Evolutionary conservation across 2,888 invertebrate genomes (phyloP), one percentile per base, ranked within the genome.

Genomic region (Catocala fraxini): DNA sequence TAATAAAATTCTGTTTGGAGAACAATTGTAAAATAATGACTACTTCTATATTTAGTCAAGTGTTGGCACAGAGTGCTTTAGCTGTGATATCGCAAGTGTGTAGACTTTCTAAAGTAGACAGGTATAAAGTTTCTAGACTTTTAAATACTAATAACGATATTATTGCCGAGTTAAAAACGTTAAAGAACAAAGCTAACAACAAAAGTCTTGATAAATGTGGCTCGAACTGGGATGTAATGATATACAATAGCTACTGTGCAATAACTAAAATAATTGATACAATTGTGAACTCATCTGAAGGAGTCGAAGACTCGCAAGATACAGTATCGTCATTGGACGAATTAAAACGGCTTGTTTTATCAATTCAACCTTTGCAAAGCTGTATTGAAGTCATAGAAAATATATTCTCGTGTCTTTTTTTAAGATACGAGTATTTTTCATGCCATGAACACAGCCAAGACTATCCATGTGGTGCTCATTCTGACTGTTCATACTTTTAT

Each of bases 371-470:
- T 15, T 67, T 92, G 45, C 85, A 88, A 64, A 89, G 89, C 70
- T 95, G 95, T 75, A 84, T 95, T 54, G 96, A 97, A 89, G 92
- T 96, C 0, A 93, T 97, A 59, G 96, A 97, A 85, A 96, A 97
- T 84, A 95, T 97, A 70, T 97, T 97, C 84, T 95, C 96, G 0
- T 94, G 97, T 73, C 91, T 97, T 45, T 97, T 97, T 85, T 79
- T 97, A 52, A 95, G 95, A 70, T 94, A 95, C 73, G 95, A 96
- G 79, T 95, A 96, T 81, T 93, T 96, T 65, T 92, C 93, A 7
- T 94, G 95, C 62, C 89, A 95, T 69, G 93, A 95, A 71, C 93
- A 92, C 56, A 94, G 83, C 62, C 94, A 91, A 75, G 94, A 94
- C 15, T 80, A 80, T 49, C 86, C 92, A 15, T 91, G 91, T 65